A percentile compares a stretch with the other conserved stretches of the same genome.
phyloP scores from a whole-genome alignment of 1,140 invertebrate genomes.

The Oedothorax gibbosus region DNA sequence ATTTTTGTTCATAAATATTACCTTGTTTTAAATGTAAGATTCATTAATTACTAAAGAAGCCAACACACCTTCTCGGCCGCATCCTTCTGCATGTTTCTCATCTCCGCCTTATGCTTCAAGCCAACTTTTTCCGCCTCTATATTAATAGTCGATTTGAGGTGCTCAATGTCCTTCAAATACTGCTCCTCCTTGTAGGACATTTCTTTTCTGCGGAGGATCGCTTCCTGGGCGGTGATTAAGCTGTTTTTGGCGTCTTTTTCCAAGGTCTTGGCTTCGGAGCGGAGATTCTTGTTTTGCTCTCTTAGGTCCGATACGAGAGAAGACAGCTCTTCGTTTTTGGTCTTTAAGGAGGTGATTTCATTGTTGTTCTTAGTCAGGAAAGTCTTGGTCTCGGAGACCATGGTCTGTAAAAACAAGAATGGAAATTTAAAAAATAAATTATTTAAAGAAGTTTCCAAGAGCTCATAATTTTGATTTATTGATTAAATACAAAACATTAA shows the following conservation, averaged over 20 bases:
- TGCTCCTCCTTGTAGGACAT: constrained; percentile 42
- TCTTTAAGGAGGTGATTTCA: constrained; percentile 10
- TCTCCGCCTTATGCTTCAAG: constrained; percentile 18
- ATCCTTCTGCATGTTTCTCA: constrained; percentile 25
- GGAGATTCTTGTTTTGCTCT: constrained; percentile 39
- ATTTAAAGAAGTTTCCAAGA: no score
- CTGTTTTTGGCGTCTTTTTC: constrained; percentile 52
- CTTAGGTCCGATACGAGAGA: neutral
- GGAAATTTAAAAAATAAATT: no score
- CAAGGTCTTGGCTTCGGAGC: neutral
- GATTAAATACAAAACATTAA: no score
- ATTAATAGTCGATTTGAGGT: neutral
- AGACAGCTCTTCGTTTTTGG: neutral
- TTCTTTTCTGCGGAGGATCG: constrained; percentile 37
- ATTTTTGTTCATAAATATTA: no score
- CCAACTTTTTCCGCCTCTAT: constrained; percentile 28
- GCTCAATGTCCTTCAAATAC: constrained; percentile 32
- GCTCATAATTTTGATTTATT: no score
- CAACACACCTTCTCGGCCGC: neutral
- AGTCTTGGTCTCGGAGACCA: neutral
- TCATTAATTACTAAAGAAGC: no score
- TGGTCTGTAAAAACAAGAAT: no score
- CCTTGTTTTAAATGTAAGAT: neutral
- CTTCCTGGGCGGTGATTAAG: constrained; percentile 38
- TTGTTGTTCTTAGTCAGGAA: neutral